phyloP scores from a whole-genome alignment of 64 coral and sea anemone genomes.

The Montipora capricornis region DNA sequence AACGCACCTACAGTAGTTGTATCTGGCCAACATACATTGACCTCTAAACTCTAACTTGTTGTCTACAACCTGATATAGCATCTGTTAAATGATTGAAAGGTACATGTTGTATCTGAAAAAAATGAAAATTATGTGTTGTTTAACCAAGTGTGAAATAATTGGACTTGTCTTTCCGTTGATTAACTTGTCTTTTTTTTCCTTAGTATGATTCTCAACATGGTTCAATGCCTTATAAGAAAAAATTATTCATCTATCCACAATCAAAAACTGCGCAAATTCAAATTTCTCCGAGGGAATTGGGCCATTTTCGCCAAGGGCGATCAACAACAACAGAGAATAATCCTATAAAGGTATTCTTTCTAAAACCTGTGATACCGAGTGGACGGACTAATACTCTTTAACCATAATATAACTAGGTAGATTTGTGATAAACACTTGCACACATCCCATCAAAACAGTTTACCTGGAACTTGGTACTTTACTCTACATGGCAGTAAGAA shows the following conservation, averaged over 20 bases:
- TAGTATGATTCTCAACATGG: constrained; percentile 40
- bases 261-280: constrained; percentile 44
- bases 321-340: background rate
- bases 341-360: background rate
- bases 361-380: no score
- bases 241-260: constrained; percentile 43
- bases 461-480: no score
- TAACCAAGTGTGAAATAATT: background rate
- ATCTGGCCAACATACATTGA: no score
- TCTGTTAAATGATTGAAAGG: no score
- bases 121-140: background rate
- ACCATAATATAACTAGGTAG: no score
- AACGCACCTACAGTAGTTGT: no score
- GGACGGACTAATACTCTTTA: no score
- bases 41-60: no score
- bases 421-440: no score
- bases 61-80: no score
- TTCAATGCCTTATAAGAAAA: constrained; percentile 33
- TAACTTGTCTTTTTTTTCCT: constrained; percentile 22
- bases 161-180: background rate
- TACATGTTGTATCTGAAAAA: background rate
- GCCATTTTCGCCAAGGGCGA: constrained; percentile 8
- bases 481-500: no score
- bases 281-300: constrained; percentile 15
- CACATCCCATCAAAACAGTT: no score